Percentiles rank a stretch among this genome's conserved stretches.
phyloP scores from a whole-genome alignment of 2,797 vertebrate genomes.

The Sebastes matsubarae region DNA sequence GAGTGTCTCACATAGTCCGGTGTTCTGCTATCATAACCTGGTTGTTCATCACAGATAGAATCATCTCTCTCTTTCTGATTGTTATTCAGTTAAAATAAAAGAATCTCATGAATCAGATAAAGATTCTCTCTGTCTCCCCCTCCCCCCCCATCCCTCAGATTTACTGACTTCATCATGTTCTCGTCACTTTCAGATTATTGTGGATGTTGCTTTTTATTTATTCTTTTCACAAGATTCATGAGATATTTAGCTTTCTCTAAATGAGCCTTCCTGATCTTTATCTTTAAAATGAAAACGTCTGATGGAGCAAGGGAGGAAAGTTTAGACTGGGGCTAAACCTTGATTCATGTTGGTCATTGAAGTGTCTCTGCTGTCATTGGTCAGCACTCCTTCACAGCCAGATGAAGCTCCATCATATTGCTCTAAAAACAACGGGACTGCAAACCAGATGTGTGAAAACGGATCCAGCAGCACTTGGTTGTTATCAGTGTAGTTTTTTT shows the following conservation, averaged over 20 bases:
- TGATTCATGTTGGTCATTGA: slow-evolving; percentile 2
- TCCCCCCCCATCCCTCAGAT: no score
- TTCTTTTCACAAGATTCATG: neutral
- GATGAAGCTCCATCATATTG: neutral
- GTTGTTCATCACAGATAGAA: neutral
- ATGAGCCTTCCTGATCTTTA: neutral
- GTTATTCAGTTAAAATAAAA: neutral
- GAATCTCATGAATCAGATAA: neutral
- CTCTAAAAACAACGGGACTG: neutral
- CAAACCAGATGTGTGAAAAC: slow-evolving; percentile 36
- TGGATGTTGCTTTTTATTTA: neutral
- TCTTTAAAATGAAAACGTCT: neutral
- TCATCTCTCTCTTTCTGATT: neutral
- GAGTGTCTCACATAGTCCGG: neutral
- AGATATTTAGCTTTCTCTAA: neutral
- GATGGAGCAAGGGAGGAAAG: slow-evolving; percentile 3
- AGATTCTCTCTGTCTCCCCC: neutral
- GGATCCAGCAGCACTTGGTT: neutral
- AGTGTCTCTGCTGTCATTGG: neutral
- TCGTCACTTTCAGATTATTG: neutral
- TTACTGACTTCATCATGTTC: neutral
- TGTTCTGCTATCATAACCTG: neutral
- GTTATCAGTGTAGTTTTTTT: neutral
- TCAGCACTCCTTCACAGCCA: neutral
- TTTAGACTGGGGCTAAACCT: neutral